Evolutionary conservation across 2,888 invertebrate genomes (phyloP), one percentile per base, ranked within the genome.

Genomic region (Toxonevra muliebris): DNA sequence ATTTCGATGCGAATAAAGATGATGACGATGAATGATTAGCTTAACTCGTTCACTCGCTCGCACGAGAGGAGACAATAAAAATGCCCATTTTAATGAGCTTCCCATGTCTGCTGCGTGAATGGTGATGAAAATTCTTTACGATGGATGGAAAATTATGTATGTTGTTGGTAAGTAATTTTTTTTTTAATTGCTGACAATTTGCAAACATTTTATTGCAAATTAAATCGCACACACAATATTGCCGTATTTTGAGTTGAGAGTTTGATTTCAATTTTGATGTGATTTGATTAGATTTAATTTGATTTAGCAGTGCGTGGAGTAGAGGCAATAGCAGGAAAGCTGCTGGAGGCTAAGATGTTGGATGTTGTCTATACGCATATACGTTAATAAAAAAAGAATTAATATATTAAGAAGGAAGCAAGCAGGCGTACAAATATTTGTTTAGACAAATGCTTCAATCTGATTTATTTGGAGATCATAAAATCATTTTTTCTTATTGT

Each of bases 111-210:
- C 15, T 30, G 57, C 57, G 57, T 4, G 11, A 19, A 15, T 17
- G 12, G 20, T 19, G 20, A 4, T 19, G 17, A 54, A n/a, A n/a
- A 19, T 54, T 54, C 19, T 54, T 17, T 2, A 41, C 13, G 13
- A 15, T 20, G 11, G 58, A 4, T 30, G 15, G 48, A 43, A 60
- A 60, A 42, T 40, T 43, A 30, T 13, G 12, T 15, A n/a, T 1
- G 42, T n/a, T 11, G 42, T 42, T 55, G 17, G 11, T 30, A 11
- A 30, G 2, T 30, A 20, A 55, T 7, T 12, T 10, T 12, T 15
- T 30, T 20, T 62, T 65, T 65, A 53, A 65, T 65, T 60, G 65
- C 65, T 60, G 45, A 60, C 53, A 59, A 43, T 65, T 52, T 54
- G 12, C 45, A 58, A 15, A 58, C n/a, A 48, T 48, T 65, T 65